Percentiles rank a stretch among this genome's conserved stretches.
These are phyloP conservation scores for Atethmia centrago DNA, from an alignment of 2,888 invertebrate species.

Conservation along the genomic window DNA sequence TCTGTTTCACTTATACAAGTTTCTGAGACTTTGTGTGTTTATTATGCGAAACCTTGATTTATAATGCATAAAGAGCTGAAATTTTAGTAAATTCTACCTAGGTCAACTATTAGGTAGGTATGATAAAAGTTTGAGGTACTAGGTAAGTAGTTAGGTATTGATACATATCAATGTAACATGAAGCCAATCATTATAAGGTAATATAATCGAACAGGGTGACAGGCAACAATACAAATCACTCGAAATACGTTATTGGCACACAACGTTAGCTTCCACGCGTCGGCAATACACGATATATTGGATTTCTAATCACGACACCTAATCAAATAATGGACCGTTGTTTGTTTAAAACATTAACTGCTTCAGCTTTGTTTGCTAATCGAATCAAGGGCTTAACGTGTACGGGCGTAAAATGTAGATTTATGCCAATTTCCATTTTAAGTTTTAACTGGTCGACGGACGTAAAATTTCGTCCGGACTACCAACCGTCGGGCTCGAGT, in stretches of 20 bases:
- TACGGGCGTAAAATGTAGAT: conserved; percentile 49
- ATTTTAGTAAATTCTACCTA: conserved; percentile 1
- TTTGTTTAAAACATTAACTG: conserved; percentile 49
- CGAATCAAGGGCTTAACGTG: conserved; percentile 41
- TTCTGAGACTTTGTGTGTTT: conserved; percentile 14
- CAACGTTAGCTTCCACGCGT: conserved; percentile 7
- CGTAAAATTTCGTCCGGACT: conserved; percentile 28
- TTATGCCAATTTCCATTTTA: conserved; percentile 48
- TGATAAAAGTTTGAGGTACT: background rate
- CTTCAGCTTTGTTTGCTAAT: conserved; percentile 43
- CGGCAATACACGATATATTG: conserved; percentile 38
- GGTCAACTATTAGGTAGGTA: background rate
- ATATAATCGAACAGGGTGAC: background rate
- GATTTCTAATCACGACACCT: conserved; percentile 41
- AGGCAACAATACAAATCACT: conserved; percentile 26
- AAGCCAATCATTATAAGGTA: background rate
- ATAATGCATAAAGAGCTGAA: conserved; percentile 4
- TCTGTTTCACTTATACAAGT: conserved; percentile 27
- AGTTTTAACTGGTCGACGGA: conserved; percentile 40
- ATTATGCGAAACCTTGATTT: conserved; percentile 14
- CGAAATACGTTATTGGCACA: conserved; percentile 24
- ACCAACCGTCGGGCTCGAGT: conserved; percentile 8
- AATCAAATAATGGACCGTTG: conserved; percentile 51
- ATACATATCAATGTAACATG: background rate
- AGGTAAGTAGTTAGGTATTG: background rate